A percentile compares a stretch with the other conserved stretches of the same genome.
phyloP scores from a whole-genome alignment of 1,140 invertebrate genomes.

The Archegozetes longisetosus region DNA sequence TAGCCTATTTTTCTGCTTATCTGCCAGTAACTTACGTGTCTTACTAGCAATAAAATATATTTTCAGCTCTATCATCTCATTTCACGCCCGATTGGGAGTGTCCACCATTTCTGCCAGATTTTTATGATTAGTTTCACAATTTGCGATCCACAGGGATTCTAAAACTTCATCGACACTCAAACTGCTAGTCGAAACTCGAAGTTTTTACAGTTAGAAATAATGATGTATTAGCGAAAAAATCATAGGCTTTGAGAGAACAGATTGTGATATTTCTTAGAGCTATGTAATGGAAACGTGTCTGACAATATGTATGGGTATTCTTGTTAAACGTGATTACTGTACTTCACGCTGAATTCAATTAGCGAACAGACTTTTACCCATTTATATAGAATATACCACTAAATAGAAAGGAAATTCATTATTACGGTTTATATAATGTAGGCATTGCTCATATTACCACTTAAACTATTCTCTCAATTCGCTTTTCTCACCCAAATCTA shows the following conservation, averaged over 20 bases:
- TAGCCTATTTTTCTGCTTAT: not conserved
- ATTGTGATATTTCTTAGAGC: too few species aligned
- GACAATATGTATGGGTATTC: too few species aligned
- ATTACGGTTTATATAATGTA: not conserved
- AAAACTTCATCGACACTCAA: not conserved
- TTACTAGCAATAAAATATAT: not conserved
- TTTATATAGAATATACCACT: not conserved
- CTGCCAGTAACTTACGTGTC: not conserved
- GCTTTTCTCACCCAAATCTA: too few species aligned
- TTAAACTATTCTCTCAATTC: too few species aligned
- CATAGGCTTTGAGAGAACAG: too few species aligned
- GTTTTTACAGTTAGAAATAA: not conserved
- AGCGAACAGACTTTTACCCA: not conserved
- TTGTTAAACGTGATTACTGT: not conserved
- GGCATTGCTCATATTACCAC: not conserved
- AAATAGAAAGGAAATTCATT: not conserved
- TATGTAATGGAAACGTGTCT: too few species aligned
- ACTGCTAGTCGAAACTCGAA: not conserved
- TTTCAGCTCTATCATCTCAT: not conserved
- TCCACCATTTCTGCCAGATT: not conserved
- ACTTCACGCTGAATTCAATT: not conserved
- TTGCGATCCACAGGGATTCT: not conserved
- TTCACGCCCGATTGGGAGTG: not conserved
- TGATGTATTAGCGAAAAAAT: too few species aligned
- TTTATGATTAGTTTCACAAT: not conserved